A percentile compares a stretch with the other conserved stretches of the same genome.
These are phyloP conservation scores for Epinephelus cyanopodus DNA, from an alignment of 2,113 vertebrate genomes.

Conservation along the genomic window DNA sequence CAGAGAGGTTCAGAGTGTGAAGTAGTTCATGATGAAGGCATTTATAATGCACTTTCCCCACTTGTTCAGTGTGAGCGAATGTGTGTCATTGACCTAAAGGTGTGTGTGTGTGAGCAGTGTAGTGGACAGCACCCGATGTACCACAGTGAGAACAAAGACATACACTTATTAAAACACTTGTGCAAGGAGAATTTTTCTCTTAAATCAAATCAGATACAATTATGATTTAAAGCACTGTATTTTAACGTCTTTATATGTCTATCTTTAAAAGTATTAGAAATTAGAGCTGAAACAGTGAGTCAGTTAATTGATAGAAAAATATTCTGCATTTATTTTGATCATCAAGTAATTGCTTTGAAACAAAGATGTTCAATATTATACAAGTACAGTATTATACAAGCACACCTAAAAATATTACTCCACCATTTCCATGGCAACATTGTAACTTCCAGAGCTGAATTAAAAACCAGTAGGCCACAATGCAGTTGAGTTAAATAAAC, in stretches of 20 bases:
- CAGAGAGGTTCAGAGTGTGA: neutral
- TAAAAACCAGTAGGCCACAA: too few relatives aligned
- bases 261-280: neutral
- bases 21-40: conserved; percentile 18
- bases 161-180: neutral
- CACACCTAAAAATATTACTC: too few relatives aligned
- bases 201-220: neutral
- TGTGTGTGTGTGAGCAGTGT: neutral
- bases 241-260: neutral
- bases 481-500: too few relatives aligned
- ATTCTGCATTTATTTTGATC: neutral
- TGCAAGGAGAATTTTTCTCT: neutral
- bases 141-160: neutral
- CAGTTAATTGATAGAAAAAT: neutral
- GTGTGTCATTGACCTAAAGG: neutral
- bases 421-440: too few relatives aligned
- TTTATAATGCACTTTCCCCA: conserved; percentile 5
- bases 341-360: neutral
- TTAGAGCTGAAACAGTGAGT: neutral
- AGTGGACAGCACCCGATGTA: neutral
- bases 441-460: too few relatives aligned
- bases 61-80: neutral
- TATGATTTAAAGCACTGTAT: neutral
- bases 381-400: neutral
- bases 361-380: neutral